Conservation (phyloP, 2,888 invertebrate species). For the Tineola bisselliella region DNA sequence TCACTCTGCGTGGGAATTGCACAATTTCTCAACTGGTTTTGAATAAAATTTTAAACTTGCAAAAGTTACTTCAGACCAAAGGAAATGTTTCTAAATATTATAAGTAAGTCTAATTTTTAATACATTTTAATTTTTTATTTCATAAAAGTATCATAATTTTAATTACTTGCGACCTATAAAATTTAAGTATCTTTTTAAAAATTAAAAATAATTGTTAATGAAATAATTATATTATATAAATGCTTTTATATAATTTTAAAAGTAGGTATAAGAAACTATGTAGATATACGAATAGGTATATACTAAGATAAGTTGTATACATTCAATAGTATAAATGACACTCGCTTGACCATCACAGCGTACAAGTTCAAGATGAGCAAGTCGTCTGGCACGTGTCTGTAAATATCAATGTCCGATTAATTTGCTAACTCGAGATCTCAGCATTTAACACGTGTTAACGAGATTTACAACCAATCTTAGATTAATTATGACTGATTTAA, state of each 20-base stretch:
- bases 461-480: conserved; percentile 12
- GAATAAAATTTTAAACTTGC: neutral
- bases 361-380: conserved; percentile 57
- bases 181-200: neutral
- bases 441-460: conserved; percentile 2
- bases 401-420: conserved; percentile 37
- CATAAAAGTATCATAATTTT: neutral
- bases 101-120: neutral
- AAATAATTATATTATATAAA: too few species aligned
- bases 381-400: conserved; percentile 23
- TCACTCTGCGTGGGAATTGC: neutral
- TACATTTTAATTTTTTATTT: neutral
- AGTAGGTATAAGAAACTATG: too few species aligned
- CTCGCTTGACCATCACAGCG: conserved; percentile 26
- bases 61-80: neutral
- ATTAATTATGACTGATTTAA: neutral
- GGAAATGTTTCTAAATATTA: neutral
- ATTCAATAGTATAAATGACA: conserved; percentile 32
- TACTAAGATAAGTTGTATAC: too few species aligned
- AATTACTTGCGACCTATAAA: neutral
- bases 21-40: neutral
- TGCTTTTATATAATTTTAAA: too few species aligned
- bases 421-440: conserved; percentile 5
- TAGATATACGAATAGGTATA: too few species aligned
- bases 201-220: neutral